phyloP scores from a whole-genome alignment of 2,888 invertebrate genomes.

The Lepeophtheirus nordmannii region DNA sequence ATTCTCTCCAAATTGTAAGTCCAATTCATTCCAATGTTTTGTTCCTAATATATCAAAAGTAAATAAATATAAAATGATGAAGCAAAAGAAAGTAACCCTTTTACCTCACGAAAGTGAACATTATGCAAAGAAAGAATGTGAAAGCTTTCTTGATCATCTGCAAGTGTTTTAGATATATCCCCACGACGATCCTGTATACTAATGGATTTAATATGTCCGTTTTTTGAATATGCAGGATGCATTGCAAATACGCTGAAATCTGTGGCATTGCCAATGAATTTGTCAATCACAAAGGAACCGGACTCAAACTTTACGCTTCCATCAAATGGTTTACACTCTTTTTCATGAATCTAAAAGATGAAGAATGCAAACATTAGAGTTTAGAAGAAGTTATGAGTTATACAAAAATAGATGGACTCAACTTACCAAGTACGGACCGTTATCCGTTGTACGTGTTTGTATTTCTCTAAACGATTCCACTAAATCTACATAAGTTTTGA shows the following conservation, averaged over 20 bases:
- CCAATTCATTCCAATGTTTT: slow-evolving; percentile 20
- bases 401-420: neutral
- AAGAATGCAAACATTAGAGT: neutral
- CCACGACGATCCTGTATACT: slow-evolving; percentile 6
- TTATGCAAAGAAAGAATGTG: slow-evolving; percentile 5
- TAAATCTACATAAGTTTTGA: slow-evolving; percentile 11
- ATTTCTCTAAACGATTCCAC: slow-evolving; percentile 22
- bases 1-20: slow-evolving; percentile 15
- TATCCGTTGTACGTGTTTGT: slow-evolving; percentile 11
- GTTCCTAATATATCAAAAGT: slow-evolving; percentile 1
- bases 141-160: slow-evolving; percentile 8
- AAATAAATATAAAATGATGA: slow-evolving; percentile 2
- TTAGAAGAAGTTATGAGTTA: no score
- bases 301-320: neutral
- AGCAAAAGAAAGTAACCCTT: neutral
- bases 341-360: slow-evolving; percentile 1
- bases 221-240: neutral
- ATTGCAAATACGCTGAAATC: slow-evolving; percentile 9
- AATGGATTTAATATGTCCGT: slow-evolving; percentile 11
- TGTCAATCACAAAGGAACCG: slow-evolving; percentile 20
- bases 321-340: neutral
- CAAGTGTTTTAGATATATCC: neutral
- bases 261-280: slow-evolving; percentile 10
- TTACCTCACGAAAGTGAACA: slow-evolving; percentile 16
- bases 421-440: slow-evolving; percentile 15